Conservation (phyloP, 2,113 vertebrate species). For the Clupea harengus region DNA sequence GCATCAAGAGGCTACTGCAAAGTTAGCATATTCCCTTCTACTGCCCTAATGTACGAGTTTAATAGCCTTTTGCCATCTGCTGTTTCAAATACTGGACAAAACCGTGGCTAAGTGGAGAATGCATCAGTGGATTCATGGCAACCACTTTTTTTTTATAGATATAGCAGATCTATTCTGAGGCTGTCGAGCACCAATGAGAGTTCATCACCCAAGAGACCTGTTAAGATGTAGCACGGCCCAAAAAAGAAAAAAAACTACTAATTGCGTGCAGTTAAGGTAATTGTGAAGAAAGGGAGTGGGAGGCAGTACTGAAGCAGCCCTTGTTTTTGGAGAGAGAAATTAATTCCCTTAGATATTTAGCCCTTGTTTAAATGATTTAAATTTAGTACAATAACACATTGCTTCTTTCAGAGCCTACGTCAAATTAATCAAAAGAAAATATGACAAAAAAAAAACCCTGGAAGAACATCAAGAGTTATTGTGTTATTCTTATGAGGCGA, state of each 20-base stretch:
- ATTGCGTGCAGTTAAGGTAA: conserved; percentile 24
- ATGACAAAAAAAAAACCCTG: conserved; percentile 1
- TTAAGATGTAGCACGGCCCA: neutral
- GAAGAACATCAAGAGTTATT: conserved; percentile 14
- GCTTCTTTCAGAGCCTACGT: conserved; percentile 18
- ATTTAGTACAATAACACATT: conserved; percentile 26
- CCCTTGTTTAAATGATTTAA: conserved; percentile 29
- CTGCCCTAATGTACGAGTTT: neutral
- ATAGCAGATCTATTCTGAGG: neutral
- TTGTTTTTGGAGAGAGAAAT: neutral
- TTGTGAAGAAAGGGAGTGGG: neutral
- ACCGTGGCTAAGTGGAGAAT: neutral
- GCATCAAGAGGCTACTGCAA: neutral
- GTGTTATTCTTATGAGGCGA: neutral
- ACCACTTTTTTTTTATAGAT: neutral
- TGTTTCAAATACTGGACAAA: neutral
- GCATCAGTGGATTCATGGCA: neutral
- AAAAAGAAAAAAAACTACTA: neutral
- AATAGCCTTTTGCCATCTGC: neutral
- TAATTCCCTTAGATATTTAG: conserved; percentile 34
- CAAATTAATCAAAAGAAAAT: conserved; percentile 17
- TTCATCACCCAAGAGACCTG: conserved; percentile 24
- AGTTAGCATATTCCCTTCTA: neutral
- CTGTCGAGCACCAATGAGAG: conserved; percentile 11
- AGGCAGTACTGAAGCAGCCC: too few species aligned